phyloP scores from a whole-genome alignment of 2,113 vertebrate species.

The Hypocryptadius cinnamomeus region DNA sequence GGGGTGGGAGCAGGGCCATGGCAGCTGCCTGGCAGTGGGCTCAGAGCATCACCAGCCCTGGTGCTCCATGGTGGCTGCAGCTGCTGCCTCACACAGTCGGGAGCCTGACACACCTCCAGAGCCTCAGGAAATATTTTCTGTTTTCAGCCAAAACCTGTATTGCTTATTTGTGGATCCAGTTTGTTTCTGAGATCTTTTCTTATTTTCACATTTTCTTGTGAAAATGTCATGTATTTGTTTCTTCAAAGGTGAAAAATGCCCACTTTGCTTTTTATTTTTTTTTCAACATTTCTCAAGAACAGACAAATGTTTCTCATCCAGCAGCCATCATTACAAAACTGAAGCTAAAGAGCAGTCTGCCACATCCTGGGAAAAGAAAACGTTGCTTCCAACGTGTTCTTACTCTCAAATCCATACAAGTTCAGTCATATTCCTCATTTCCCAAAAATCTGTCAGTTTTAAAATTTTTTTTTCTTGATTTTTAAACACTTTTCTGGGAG shows the following conservation, averaged over 20 bases:
- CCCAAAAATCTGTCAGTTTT: neutral
- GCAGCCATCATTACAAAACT: neutral
- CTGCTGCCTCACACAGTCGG: rapidly evolving
- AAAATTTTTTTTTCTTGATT: neutral
- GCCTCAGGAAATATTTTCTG: neutral
- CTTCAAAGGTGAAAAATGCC: neutral
- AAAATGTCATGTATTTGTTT: neutral
- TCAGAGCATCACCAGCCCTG: neutral
- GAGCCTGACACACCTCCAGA: neutral
- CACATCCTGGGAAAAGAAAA: neutral
- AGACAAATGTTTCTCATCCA: neutral
- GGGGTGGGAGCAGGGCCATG: rapidly evolving
- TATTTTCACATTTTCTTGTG: neutral
- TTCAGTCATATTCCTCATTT: neutral
- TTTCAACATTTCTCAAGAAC: neutral
- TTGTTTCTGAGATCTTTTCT: neutral
- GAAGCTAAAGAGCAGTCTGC: neutral
- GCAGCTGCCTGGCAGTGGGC: neutral
- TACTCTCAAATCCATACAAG: neutral
- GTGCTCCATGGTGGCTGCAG: neutral
- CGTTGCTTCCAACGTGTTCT: neutral
- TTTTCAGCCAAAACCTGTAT: neutral
- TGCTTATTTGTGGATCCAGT: neutral
- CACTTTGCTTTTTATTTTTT: neutral
- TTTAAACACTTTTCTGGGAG: neutral